Conservation (phyloP, 1,140 invertebrate species). For the Microplitis demolitor region DNA sequence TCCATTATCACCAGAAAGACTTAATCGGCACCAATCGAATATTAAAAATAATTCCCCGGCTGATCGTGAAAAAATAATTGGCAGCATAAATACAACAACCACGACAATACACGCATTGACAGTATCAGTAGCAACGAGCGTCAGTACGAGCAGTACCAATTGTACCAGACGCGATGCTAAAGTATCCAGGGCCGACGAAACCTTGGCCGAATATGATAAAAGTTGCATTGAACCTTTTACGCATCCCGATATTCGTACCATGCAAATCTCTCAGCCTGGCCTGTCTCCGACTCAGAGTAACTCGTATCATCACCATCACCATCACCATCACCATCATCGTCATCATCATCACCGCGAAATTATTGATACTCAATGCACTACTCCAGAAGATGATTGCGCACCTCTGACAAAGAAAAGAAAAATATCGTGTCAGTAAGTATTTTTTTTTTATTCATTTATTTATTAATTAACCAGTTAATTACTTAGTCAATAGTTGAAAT, state of each 20-base stretch:
- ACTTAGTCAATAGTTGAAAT: not conserved
- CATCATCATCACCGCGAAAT: constrained; percentile 43
- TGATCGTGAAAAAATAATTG: constrained; percentile 27
- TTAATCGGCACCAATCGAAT: constrained; percentile 3
- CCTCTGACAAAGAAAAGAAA: constrained; percentile 48
- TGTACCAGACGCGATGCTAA: not conserved
- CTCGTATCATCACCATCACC: constrained; percentile 42
- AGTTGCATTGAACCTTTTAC: not conserved
- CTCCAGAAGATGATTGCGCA: constrained; percentile 39
- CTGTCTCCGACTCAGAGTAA: constrained; percentile 44
- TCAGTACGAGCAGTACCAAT: not conserved
- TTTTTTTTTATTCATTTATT: not conserved
- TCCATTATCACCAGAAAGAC: constrained; percentile 6
- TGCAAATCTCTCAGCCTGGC: constrained; percentile 25
- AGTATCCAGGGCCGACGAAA: too few relatives aligned
- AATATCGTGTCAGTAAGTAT: constrained; percentile 51
- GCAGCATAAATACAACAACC: constrained; percentile 43
- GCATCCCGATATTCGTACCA: not conserved
- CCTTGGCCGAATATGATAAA: not conserved
- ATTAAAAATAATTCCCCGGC: not conserved
- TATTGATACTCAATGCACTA: constrained; percentile 32
- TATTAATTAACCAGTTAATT: not conserved
- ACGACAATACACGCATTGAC: constrained; percentile 27
- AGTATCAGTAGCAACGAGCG: not conserved
- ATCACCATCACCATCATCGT: constrained; percentile 41